Conservation (phyloP, 2,888 invertebrate genomes). For the Deilephila porcellus region DNA sequence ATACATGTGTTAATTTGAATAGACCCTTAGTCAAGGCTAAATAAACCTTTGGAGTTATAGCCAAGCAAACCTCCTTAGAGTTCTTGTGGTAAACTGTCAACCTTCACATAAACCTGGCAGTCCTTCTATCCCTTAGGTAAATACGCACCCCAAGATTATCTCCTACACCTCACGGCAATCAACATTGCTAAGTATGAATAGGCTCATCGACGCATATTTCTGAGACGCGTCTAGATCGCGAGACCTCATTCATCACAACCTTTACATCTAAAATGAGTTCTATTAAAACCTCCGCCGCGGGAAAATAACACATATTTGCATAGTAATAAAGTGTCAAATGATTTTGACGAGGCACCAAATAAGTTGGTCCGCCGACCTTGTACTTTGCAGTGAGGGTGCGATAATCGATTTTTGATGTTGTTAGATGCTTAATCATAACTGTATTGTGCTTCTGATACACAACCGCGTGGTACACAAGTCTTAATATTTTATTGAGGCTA, state of each 20-base stretch:
- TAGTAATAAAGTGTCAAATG: constrained; percentile 19
- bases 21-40: too few species aligned
- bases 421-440: constrained; percentile 27
- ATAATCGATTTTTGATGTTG: constrained; percentile 32
- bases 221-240: constrained; percentile 4
- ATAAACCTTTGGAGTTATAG: too few species aligned
- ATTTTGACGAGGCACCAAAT: background rate
- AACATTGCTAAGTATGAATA: background rate
- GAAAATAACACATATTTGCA: constrained; percentile 8
- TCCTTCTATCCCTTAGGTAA: background rate
- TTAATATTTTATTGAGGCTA: constrained; percentile 19
- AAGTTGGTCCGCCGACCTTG: constrained; percentile 25
- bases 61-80: too few species aligned
- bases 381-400: constrained; percentile 20
- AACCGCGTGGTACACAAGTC: background rate
- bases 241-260: constrained; percentile 24
- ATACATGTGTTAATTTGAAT: too few species aligned
- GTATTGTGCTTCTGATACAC: constrained; percentile 11
- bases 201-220: constrained; percentile 11
- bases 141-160: background rate
- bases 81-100: too few species aligned
- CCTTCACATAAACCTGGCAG: too few species aligned
- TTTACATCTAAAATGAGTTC: constrained; percentile 22
- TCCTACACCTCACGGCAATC: background rate
- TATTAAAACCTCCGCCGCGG: background rate